A percentile compares a stretch with the other conserved stretches of the same genome.
These are phyloP conservation scores for Brachyalestes nurse DNA, from an alignment of 2,797 vertebrate genomes.

Conservation along the genomic window DNA sequence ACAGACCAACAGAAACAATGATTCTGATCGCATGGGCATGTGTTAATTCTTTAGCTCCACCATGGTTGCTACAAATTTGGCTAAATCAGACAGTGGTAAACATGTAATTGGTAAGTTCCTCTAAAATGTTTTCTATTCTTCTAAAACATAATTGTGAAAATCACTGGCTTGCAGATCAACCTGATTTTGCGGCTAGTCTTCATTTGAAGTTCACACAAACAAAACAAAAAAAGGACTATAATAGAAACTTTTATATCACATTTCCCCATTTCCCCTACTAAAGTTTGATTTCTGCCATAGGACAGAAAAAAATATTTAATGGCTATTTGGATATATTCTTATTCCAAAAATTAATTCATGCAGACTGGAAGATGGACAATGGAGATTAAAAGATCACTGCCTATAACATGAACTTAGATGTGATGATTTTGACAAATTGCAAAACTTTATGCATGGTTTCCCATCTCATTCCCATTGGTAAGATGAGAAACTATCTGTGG, in stretches of 20 bases:
- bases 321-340: background rate
- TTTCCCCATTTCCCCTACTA: background rate
- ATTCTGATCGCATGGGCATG: no score
- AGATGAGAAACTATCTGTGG: background rate
- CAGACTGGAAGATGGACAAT: background rate
- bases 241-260: background rate
- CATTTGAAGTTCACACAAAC: background rate
- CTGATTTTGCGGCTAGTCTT: background rate
- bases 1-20: background rate
- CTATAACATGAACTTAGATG: background rate
- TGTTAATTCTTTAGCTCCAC: no score
- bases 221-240: background rate
- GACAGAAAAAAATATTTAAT: background rate
- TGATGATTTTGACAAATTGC: background rate
- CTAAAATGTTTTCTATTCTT: background rate
- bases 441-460: no score
- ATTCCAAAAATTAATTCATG: background rate
- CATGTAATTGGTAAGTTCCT: background rate
- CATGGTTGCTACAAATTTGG: no score
- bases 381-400: background rate
- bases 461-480: no score
- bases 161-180: background rate
- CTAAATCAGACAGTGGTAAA: no score
- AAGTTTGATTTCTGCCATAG: background rate
- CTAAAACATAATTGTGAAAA: conserved; percentile 4